phyloP scores from a whole-genome alignment of 2,113 vertebrate species.

The Amphiprion ocellaris region DNA sequence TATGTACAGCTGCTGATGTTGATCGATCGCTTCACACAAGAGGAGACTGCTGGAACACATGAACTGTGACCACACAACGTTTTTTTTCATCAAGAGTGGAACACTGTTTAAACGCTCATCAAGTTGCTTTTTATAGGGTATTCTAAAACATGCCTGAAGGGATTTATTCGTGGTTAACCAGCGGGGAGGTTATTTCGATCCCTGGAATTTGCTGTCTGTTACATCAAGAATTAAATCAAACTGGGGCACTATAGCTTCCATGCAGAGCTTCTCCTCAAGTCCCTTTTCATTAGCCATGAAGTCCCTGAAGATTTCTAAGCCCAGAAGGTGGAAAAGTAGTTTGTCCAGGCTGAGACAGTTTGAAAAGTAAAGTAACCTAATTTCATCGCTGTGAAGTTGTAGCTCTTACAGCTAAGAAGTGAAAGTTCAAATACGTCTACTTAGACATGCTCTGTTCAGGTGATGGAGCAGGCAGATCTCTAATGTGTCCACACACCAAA shows the following conservation, averaged over 20 bases:
- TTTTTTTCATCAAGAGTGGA: not conserved
- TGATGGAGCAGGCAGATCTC: too few relatives aligned
- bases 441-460: too few relatives aligned
- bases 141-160: not conserved
- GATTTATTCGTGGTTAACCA: not conserved
- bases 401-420: not conserved
- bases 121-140: not conserved
- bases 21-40: not conserved
- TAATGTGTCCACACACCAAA: too few relatives aligned
- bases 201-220: not conserved
- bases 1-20: not conserved
- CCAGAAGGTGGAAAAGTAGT: too few relatives aligned
- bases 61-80: not conserved
- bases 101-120: not conserved
- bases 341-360: not conserved
- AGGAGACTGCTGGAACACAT: not conserved
- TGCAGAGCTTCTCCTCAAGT: not conserved
- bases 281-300: not conserved
- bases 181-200: not conserved
- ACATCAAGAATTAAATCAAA: not conserved
- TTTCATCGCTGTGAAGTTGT: not conserved
- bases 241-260: not conserved
- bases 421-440: too few relatives aligned
- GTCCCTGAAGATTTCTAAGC: not conserved
- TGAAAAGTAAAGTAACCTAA: not conserved